Base-by-base conservation (phyloP, 2,797 vertebrate species). In the Chloroceryle amazona region DNA sequence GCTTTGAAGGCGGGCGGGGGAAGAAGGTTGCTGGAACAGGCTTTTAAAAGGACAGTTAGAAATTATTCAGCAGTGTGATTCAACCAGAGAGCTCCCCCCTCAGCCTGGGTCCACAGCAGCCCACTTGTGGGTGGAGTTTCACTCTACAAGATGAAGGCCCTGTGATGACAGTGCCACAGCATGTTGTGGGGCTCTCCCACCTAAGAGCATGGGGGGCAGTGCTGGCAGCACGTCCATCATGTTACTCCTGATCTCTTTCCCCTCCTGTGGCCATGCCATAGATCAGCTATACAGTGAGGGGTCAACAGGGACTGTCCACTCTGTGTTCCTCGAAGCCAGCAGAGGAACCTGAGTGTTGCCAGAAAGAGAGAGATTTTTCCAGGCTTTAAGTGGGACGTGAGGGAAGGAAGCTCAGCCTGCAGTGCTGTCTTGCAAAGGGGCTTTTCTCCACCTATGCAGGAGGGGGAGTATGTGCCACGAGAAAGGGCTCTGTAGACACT, bases 171-270 rank as follows among this genome's bases (percentile, higher is more conserved):
- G 13, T 20, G 29, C 28, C 33, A 6, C 35, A 41, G 68, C 33
- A 2, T 1, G 0, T 2, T 4, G 6, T 4, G 33, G 39, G 78
- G 14, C 23, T 58, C 42, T 46, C 33, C 57, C 6, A 0, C 1
- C 25, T 1, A 15, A 8, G 6, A 47, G 11, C 2, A 1, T 29
- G 25, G 15, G 62, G 70, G 81, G 23, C 39, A 46, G 22, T 13
- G 44, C 60, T 44, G 47, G 26, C 26, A 44, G 19, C 0, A 0
- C 7, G 10, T 23, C 74, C 60, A 0, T 5, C 4, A 6, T 33
- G 44, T 78, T 35, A 2, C 72, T 11, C 20, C 42, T 13, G 2
- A 54, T 41, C 31, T 19, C 51, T 33, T 51, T n/a, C 28, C 79
- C 49, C 6, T 54, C 18, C 58, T 4, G 1, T 26, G 62, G 44